A percentile compares a stretch with the other conserved stretches of the same genome.
These are phyloP conservation scores for Branchellion lobata DNA, from an alignment of 2,888 invertebrate genomes.

Conservation along the genomic window DNA sequence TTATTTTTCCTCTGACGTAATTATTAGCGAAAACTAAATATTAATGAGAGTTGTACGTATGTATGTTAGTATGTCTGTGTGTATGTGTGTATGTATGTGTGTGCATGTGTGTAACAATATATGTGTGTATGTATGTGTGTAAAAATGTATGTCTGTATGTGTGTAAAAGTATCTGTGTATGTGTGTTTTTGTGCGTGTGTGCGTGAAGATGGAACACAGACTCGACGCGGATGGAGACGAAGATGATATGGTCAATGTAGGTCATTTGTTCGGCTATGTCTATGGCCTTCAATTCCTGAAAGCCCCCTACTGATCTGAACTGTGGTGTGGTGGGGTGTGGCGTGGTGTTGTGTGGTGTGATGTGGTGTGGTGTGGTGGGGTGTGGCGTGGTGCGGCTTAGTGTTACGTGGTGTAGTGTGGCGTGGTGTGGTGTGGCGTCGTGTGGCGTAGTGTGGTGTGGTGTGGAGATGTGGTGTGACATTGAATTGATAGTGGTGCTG, in stretches of 20 bases:
- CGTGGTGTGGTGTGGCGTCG: too few relatives aligned
- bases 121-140: background rate
- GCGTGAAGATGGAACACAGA: slow-evolving; percentile 66
- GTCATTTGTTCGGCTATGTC: slow-evolving; percentile 92
- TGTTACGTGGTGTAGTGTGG: too few relatives aligned
- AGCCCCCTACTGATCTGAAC: slow-evolving; percentile 69
- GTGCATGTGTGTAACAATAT: background rate
- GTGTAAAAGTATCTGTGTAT: too few relatives aligned
- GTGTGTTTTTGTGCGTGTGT: background rate
- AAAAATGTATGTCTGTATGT: background rate
- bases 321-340: background rate
- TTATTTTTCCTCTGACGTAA: too few relatives aligned
- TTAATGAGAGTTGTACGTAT: background rate
- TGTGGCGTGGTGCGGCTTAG: too few relatives aligned
- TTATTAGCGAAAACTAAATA: too few relatives aligned
- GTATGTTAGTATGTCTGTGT: background rate
- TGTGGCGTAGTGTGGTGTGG: too few relatives aligned
- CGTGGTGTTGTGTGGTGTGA: too few relatives aligned
- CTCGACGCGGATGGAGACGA: slow-evolving; percentile 82
- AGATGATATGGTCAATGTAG: slow-evolving; percentile 85
- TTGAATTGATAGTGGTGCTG: too few relatives aligned
- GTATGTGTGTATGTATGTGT: background rate
- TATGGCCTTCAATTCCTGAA: slow-evolving; percentile 80
- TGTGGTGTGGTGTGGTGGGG: too few relatives aligned
- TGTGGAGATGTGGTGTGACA: too few relatives aligned